A percentile compares a stretch with the other conserved stretches of the same genome.
phyloP scores from a whole-genome alignment of 2,888 invertebrate species.

The Argyra leucocephala region DNA sequence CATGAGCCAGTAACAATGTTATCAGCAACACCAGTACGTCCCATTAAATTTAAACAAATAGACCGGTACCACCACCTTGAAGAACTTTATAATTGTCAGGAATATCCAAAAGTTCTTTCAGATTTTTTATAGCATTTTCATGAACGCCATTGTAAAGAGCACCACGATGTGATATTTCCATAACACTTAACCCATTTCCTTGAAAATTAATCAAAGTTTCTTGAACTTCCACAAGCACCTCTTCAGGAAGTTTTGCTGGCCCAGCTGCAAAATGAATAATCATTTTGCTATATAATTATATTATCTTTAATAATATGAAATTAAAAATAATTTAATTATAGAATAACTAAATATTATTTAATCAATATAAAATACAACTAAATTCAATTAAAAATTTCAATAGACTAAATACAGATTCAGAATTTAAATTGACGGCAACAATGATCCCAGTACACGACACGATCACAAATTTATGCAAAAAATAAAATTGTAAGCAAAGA shows the following conservation, averaged over 20 bases:
- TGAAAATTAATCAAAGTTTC: constrained; percentile 71
- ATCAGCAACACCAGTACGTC: constrained; percentile 69
- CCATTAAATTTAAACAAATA: constrained; percentile 88
- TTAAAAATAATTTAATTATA: background rate
- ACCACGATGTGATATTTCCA: constrained; percentile 92
- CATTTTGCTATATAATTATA: constrained; percentile 30
- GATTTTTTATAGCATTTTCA: constrained; percentile 32
- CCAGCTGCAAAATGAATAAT: constrained; percentile 86
- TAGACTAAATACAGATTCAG: no score
- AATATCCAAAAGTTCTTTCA: constrained; percentile 49
- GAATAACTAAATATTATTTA: no score
- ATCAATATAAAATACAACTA: no score
- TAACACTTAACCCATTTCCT: constrained; percentile 74
- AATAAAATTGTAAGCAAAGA: no score
- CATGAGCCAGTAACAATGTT: constrained; percentile 85
- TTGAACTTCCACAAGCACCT: constrained; percentile 80
- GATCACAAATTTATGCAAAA: no score
- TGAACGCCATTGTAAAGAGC: constrained; percentile 69
- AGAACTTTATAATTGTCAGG: constrained; percentile 89
- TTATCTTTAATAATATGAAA: background rate
- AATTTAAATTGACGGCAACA: no score
- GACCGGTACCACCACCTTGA: constrained; percentile 92
- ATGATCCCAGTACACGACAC: no score
- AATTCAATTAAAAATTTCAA: no score
- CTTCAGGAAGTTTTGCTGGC: constrained; percentile 85